A percentile compares a stretch with the other conserved stretches of the same genome.
Conservation (phyloP, 2,797 vertebrate genomes). For the Vultur gryphus region DNA sequence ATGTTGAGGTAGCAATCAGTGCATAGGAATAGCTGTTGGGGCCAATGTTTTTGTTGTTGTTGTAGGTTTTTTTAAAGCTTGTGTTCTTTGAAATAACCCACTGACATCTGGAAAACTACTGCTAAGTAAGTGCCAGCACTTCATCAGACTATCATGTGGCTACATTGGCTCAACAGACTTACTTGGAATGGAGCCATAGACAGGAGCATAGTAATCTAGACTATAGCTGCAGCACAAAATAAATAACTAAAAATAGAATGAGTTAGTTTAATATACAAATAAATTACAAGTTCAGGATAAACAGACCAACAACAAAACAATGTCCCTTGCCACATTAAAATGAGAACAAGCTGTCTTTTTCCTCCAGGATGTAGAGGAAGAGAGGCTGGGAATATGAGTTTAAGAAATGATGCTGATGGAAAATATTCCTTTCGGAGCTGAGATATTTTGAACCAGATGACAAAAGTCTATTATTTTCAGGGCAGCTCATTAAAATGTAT, state of each 20-base stretch:
- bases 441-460: slow-evolving; percentile 22
- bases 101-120: neutral
- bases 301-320: neutral
- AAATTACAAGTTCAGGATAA: neutral
- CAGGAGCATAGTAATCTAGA: neutral
- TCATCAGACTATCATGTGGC: neutral
- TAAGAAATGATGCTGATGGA: neutral
- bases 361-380: neutral
- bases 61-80: neutral
- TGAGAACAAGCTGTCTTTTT: neutral
- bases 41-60: neutral
- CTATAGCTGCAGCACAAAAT: neutral
- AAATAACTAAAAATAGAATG: neutral
- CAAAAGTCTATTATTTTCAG: slow-evolving; percentile 45
- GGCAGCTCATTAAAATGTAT: slow-evolving; percentile 59
- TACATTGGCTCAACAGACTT: neutral
- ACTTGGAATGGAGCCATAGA: neutral
- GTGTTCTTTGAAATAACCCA: neutral
- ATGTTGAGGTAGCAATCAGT: neutral
- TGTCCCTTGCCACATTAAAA: neutral
- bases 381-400: neutral
- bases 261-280: neutral
- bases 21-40: neutral
- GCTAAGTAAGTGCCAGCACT: neutral
- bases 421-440: slow-evolving; percentile 1